Evolutionary conservation across 2,888 invertebrate genomes (phyloP).

Genomic region (Eupelmus urozonus): DNA sequence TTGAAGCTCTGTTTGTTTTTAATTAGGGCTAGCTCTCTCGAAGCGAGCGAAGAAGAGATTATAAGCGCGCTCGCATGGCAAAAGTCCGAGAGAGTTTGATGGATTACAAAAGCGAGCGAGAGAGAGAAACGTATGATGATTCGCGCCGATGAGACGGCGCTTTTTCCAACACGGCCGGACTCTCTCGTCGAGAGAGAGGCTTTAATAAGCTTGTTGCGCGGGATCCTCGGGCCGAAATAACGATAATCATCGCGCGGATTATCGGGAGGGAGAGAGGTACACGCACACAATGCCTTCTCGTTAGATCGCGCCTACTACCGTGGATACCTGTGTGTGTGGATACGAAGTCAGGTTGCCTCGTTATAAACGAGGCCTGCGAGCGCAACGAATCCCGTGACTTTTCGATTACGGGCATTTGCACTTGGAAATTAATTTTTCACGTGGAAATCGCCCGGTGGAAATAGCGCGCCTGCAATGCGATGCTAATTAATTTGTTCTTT

Average conservation of each 20-base stretch:
- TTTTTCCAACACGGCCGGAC: conserved; percentile 34
- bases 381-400: conserved; percentile 48
- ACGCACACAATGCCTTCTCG: conserved; percentile 42
- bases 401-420: conserved; percentile 47
- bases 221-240: conserved; percentile 51
- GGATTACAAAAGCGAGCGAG: conserved; percentile 50
- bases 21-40: conserved; percentile 48
- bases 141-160: conserved; percentile 53
- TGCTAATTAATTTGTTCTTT: no score
- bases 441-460: not conserved
- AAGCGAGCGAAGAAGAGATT: conserved; percentile 43
- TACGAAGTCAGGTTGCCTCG: conserved; percentile 5
- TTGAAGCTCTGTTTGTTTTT: conserved; percentile 58
- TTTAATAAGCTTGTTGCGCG: conserved; percentile 56
- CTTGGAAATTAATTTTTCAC: conserved; percentile 46
- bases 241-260: conserved; percentile 55
- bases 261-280: conserved; percentile 35
- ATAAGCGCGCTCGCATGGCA: conserved; percentile 7
- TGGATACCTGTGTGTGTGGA: not conserved
- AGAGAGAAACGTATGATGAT: conserved; percentile 40
- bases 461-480: no score
- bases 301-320: conserved; percentile 53
- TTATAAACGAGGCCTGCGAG: conserved; percentile 38
- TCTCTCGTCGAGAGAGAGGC: conserved; percentile 3
- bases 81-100: conserved; percentile 46